Percentiles rank a stretch among this genome's conserved stretches.
These are phyloP conservation scores for Physella acuta DNA, from an alignment of 1,140 invertebrate species.

Conservation along the genomic window DNA sequence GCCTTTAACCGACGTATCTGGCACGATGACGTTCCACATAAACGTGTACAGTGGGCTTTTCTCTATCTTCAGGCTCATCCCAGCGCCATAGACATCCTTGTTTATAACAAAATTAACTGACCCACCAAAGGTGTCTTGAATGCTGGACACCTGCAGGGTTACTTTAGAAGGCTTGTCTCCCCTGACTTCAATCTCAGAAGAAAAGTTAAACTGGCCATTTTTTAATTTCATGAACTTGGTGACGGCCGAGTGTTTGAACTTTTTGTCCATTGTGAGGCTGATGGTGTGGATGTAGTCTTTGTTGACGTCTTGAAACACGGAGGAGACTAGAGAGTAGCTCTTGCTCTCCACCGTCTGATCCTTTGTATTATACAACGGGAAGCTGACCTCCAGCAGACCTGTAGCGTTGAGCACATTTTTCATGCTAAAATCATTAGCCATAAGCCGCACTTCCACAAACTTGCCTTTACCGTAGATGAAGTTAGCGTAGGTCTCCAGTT, in stretches of 20 bases:
- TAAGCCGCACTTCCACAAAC: constrained; percentile 8
- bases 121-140: neutral
- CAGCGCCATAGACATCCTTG: constrained; percentile 15
- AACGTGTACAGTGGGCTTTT: neutral
- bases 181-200: constrained; percentile 5
- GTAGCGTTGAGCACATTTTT: neutral
- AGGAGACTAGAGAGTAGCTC: neutral
- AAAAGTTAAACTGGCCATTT: constrained; percentile 16
- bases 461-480: constrained; percentile 28
- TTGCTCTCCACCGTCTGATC: neutral
- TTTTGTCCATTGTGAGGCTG: neutral
- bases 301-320: neutral
- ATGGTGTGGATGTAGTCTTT: constrained; percentile 21
- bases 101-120: neutral
- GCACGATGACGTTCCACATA: constrained; percentile 10
- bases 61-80: neutral
- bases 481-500: constrained; percentile 21
- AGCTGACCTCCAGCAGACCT: constrained; percentile 11
- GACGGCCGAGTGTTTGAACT: constrained; percentile 3
- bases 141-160: neutral
- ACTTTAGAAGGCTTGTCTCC: neutral
- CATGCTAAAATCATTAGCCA: constrained; percentile 5
- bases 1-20: constrained; percentile 18
- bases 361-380: neutral
- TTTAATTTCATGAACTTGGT: constrained; percentile 12